A percentile compares a stretch with the other conserved stretches of the same genome.
Conservation (phyloP, 2,888 invertebrate genomes). For the Tenthredo livida region DNA sequence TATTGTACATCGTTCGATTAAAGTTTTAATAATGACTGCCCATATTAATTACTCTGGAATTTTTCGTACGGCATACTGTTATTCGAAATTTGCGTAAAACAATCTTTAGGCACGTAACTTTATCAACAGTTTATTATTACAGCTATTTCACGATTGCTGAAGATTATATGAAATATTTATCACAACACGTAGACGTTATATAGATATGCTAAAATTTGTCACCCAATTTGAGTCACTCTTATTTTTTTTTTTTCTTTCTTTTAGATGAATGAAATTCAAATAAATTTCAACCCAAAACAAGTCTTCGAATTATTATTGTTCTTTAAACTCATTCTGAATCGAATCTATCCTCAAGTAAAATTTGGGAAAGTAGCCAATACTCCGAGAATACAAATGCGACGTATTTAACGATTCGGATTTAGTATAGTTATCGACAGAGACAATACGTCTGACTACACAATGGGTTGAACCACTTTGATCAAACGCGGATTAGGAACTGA, state of each 20-base stretch:
- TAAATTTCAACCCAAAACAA: not conserved
- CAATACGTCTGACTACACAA: slow-evolving; percentile 34
- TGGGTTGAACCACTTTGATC: slow-evolving; percentile 26
- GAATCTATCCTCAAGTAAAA: not conserved
- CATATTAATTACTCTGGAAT: slow-evolving; percentile 6
- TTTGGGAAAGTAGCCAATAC: not conserved
- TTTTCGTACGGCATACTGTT: not conserved
- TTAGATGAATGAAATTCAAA: not conserved
- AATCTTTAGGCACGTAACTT: not conserved
- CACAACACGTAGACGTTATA: not conserved
- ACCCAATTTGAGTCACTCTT: not conserved
- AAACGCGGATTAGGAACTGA: not conserved
- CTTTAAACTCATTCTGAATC: not conserved
- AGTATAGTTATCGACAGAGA: slow-evolving; percentile 8
- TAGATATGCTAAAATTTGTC: not conserved
- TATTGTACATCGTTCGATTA: slow-evolving; percentile 14
- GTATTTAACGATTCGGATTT: not conserved
- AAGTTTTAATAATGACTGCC: slow-evolving; percentile 17
- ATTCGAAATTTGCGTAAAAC: not conserved
- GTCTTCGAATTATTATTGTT: not conserved
- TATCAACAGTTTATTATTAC: slow-evolving; percentile 5
- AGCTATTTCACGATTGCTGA: not conserved
- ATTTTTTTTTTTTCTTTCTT: not conserved
- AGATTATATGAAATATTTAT: not conserved
- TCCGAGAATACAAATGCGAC: not conserved